A percentile compares a stretch with the other conserved stretches of the same genome.
These are phyloP conservation scores for Opisthograptis luteolata DNA, from an alignment of 2,888 invertebrate species.

Conservation along the genomic window DNA sequence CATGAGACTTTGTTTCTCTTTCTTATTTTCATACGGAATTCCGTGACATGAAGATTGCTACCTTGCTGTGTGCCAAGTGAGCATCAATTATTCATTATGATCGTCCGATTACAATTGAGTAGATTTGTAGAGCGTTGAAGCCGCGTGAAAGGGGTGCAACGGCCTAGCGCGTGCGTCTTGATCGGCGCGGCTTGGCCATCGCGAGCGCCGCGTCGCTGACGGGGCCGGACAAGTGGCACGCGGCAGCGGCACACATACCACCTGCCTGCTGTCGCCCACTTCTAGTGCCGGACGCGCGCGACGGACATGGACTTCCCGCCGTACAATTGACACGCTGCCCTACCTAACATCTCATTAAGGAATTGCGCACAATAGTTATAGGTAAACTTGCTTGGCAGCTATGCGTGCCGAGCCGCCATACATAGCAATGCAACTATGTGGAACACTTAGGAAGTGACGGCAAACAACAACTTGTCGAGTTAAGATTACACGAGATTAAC, in stretches of 20 bases:
- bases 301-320: slow-evolving; percentile 65
- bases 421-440: slow-evolving; percentile 23
- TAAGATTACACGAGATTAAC: slow-evolving; percentile 20
- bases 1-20: neutral
- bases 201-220: slow-evolving; percentile 38
- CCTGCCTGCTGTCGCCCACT: slow-evolving; percentile 63
- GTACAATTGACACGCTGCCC: slow-evolving; percentile 45
- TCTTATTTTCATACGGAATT: slow-evolving; percentile 51
- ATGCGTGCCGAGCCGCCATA: slow-evolving; percentile 14
- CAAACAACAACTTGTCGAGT: slow-evolving; percentile 15
- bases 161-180: slow-evolving; percentile 70
- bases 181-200: slow-evolving; percentile 43
- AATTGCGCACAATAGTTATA: slow-evolving; percentile 21
- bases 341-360: slow-evolving; percentile 35
- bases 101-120: slow-evolving; percentile 66
- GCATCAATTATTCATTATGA: slow-evolving; percentile 68
- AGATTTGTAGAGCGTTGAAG: slow-evolving; percentile 80
- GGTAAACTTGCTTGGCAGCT: neutral
- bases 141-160: slow-evolving; percentile 81
- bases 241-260: slow-evolving; percentile 77
- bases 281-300: slow-evolving; percentile 64
- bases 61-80: slow-evolving; percentile 44
- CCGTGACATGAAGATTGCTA: slow-evolving; percentile 44
- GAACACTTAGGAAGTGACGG: slow-evolving; percentile 26
- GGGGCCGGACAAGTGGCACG: slow-evolving; percentile 62